phyloP scores from a whole-genome alignment of 2,888 invertebrate species.

The Campoplex nolae region DNA sequence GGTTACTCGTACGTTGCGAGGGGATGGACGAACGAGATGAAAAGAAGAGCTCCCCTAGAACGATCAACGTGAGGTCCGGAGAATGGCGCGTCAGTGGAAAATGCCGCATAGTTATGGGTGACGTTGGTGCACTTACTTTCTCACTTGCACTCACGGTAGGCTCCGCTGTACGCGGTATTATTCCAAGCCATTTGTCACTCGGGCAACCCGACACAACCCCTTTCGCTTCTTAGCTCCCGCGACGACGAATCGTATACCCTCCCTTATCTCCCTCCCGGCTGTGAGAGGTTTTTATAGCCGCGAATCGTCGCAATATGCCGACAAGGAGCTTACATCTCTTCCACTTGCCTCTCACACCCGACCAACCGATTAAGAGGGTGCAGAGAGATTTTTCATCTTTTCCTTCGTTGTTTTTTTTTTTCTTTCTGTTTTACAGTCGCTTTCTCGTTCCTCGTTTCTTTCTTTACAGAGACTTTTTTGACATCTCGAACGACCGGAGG shows the following conservation, averaged over 20 bases:
- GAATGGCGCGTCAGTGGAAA: constrained; percentile 52
- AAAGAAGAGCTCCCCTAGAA: constrained; percentile 41
- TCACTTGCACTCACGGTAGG: constrained; percentile 43
- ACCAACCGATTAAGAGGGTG: constrained; percentile 82
- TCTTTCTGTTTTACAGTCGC: constrained; percentile 42
- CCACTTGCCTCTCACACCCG: constrained; percentile 56
- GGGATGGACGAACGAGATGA: constrained; percentile 17
- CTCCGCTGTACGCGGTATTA: constrained; percentile 81
- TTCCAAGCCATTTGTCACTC: constrained; percentile 84
- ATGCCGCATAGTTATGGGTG: constrained; percentile 54
- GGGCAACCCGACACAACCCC: constrained; percentile 79
- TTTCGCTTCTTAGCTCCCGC: constrained; percentile 78
- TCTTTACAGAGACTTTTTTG: constrained; percentile 3
- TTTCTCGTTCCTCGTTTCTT: constrained; percentile 30
- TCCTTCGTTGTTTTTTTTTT: constrained; percentile 64
- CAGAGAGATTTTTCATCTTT: constrained; percentile 75
- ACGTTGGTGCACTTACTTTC: constrained; percentile 49
- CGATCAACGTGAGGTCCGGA: constrained; percentile 57
- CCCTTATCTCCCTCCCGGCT: constrained; percentile 64
- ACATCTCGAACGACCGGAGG: constrained; percentile 33
- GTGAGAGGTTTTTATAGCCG: constrained; percentile 82
- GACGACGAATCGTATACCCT: constrained; percentile 53
- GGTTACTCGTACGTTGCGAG: neutral
- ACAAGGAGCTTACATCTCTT: constrained; percentile 81
- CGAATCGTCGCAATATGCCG: constrained; percentile 84